Evolutionary conservation across 2,888 invertebrate genomes (phyloP).

Genomic region (Gandaritis pyraliata): DNA sequence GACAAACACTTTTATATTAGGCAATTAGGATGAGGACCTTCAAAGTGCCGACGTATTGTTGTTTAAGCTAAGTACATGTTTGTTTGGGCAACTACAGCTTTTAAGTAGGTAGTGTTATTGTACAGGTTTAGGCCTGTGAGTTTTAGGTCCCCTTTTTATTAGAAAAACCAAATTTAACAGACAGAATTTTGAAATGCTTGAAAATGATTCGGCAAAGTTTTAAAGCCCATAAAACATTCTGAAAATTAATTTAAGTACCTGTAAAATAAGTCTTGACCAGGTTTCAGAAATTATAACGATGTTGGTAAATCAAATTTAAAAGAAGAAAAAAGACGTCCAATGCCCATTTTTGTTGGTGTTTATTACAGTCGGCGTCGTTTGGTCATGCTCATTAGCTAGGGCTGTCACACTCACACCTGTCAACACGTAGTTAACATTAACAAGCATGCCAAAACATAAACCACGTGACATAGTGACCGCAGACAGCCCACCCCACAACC

Average conservation of each 20-base stretch:
- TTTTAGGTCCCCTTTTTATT: background rate
- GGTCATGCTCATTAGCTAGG: constrained; percentile 28
- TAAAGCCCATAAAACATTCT: no score
- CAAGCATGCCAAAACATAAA: constrained; percentile 44
- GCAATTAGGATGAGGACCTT: constrained; percentile 69
- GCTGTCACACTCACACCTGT: constrained; percentile 31
- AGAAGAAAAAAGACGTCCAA: constrained; percentile 17
- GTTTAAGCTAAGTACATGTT: constrained; percentile 24
- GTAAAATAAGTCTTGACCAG: no score
- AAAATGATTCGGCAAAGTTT: no score
- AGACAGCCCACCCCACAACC: constrained; percentile 48
- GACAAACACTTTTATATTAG: constrained; percentile 68
- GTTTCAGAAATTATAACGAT: no score
- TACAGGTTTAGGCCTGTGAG: constrained; percentile 18
- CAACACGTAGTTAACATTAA: constrained; percentile 10
- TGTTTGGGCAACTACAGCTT: constrained; percentile 10
- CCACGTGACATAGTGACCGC: constrained; percentile 67
- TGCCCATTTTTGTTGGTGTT: constrained; percentile 23
- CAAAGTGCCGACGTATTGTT: constrained; percentile 53
- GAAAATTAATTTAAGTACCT: no score
- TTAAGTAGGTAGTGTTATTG: constrained; percentile 13
- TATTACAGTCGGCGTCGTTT: constrained; percentile 22
- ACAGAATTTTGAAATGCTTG: background rate
- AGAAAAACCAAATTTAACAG: background rate
- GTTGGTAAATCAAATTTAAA: no score